These are phyloP conservation scores for Agonopterix heracliana DNA, from an alignment of 2,888 invertebrate genomes.

Conservation along the genomic window DNA sequence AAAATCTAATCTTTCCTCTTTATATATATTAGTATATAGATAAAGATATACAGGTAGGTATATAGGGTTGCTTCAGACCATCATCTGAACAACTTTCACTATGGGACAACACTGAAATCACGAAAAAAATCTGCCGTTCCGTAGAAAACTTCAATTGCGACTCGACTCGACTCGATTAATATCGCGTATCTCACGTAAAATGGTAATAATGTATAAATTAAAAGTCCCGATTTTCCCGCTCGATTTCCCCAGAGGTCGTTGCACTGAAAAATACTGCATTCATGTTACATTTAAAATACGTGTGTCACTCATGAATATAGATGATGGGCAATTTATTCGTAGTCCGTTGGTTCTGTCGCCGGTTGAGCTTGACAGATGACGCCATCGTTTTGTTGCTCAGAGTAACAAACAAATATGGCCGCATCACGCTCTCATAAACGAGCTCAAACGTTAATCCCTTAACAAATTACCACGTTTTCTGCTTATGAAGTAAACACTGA, in stretches of 20 bases:
- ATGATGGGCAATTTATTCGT: constrained; percentile 59
- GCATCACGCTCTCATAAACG: constrained; percentile 64
- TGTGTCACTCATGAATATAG: constrained; percentile 58
- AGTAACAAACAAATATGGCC: constrained; percentile 66
- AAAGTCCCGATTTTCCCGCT: neutral
- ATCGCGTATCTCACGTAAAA: too few species aligned
- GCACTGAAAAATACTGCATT: constrained; percentile 11
- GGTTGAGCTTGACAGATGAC: constrained; percentile 69
- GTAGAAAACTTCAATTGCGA: too few species aligned
- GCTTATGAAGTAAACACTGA: constrained; percentile 32
- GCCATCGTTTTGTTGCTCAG: constrained; percentile 45
- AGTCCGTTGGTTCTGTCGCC: constrained; percentile 60
- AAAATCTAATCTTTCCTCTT: too few species aligned
- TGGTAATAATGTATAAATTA: too few species aligned
- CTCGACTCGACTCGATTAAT: too few species aligned
- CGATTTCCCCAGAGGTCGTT: constrained; percentile 8
- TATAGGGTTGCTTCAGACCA: too few species aligned
- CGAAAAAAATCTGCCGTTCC: too few species aligned
- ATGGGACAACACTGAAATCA: too few species aligned
- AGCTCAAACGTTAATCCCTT: constrained; percentile 64
- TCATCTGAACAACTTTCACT: too few species aligned
- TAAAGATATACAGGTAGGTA: too few species aligned
- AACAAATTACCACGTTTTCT: constrained; percentile 59
- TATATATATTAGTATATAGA: too few species aligned
- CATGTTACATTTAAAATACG: constrained; percentile 33